Evolutionary conservation across 64 coral and sea anemone genomes (phyloP).

Genomic region (Astreopora myriophthalma): DNA sequence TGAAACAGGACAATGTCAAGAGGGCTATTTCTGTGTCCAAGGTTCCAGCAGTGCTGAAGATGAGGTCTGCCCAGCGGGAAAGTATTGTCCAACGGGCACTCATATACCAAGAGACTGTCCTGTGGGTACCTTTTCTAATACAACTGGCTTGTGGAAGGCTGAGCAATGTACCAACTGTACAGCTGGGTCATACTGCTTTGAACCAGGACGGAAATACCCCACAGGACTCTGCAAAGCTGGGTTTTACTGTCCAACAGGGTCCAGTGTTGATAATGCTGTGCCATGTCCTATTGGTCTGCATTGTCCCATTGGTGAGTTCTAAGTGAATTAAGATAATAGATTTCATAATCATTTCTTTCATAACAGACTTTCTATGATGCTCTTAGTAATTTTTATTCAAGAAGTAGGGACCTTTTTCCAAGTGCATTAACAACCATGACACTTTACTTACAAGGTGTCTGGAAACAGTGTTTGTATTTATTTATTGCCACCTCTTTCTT

Average conservation of each 20-base stretch:
- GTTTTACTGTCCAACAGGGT: conserved; percentile 91
- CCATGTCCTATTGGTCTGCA: conserved; percentile 90
- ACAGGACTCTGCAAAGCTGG: conserved; percentile 80
- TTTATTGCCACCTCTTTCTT: too few species aligned
- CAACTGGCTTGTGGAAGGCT: conserved; percentile 78
- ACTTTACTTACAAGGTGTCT: too few species aligned
- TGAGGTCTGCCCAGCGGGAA: conserved; percentile 74
- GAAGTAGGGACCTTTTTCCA: too few species aligned
- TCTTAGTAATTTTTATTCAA: too few species aligned
- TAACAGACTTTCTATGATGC: neutral
- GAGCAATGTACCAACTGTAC: conserved; percentile 87
- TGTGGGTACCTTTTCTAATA: conserved; percentile 87
- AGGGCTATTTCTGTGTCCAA: conserved; percentile 82
- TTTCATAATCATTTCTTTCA: neutral
- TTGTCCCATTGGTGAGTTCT: conserved; percentile 80
- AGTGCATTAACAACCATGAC: too few species aligned
- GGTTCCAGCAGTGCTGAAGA: conserved; percentile 56
- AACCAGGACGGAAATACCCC: conserved; percentile 66
- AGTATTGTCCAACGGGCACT: conserved; percentile 90
- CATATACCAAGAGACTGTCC: conserved; percentile 75
- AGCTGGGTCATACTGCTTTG: conserved; percentile 79
- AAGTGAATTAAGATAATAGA: neutral
- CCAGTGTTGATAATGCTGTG: conserved; percentile 57
- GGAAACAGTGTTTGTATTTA: too few species aligned
- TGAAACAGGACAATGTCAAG: conserved; percentile 77